Evolutionary conservation across 64 coral and sea anemone species (phyloP).

Genomic region (Cladopsammia gracilis): DNA sequence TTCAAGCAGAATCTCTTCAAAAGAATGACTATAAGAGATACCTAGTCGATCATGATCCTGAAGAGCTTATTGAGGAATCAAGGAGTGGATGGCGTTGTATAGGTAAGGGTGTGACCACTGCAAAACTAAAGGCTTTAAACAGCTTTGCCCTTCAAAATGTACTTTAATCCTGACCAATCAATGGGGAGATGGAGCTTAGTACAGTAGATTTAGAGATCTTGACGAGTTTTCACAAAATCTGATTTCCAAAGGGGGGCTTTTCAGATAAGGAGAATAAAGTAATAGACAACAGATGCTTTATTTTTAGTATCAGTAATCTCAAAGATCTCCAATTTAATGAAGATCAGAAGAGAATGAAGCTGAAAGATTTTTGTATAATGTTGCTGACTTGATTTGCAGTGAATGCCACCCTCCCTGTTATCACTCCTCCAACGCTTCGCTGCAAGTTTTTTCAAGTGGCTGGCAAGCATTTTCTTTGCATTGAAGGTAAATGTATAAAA

Average conservation of each 20-base stretch:
- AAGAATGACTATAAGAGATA: constrained; percentile 39
- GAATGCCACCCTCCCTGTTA: constrained; percentile 87
- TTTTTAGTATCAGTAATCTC: no score
- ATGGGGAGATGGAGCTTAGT: no score
- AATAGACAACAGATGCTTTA: no score
- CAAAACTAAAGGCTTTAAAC: no score
- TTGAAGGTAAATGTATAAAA: constrained; percentile 74
- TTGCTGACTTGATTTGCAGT: constrained; percentile 42
- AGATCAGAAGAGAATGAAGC: no score
- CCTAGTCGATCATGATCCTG: constrained; percentile 81
- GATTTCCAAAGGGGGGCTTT: no score
- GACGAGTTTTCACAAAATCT: no score
- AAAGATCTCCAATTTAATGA: no score
- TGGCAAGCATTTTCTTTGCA: constrained; percentile 87
- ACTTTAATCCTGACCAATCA: no score
- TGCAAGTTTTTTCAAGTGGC: constrained; percentile 82
- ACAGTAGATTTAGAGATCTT: no score
- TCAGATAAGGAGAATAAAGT: no score
- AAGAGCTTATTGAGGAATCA: constrained; percentile 71
- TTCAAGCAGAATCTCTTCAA: background rate
- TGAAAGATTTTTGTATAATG: background rate
- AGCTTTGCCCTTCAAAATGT: no score
- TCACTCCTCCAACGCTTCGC: constrained; percentile 76
- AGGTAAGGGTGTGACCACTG: constrained; percentile 40
- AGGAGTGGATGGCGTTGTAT: constrained; percentile 84